Evolutionary conservation across 2,888 invertebrate species (phyloP).

Genomic region (Cepaea hortensis): DNA sequence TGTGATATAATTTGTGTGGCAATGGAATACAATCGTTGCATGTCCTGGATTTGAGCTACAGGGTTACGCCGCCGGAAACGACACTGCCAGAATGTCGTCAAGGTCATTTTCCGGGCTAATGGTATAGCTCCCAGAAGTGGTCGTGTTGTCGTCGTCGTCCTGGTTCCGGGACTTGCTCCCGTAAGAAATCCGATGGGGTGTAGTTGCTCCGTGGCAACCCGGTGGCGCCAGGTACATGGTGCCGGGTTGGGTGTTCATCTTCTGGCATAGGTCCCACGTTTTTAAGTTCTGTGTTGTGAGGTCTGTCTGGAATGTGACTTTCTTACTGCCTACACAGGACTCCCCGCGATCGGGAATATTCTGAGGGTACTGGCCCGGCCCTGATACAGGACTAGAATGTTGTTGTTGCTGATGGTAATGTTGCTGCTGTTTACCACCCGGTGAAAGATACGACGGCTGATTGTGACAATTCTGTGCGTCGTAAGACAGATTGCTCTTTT

Average conservation of each 20-base stretch:
- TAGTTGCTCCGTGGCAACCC: conserved; percentile 17
- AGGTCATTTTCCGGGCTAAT: conserved; percentile 59
- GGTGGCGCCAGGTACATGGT: background rate
- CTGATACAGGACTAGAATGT: conserved; percentile 20
- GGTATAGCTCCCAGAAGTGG: conserved; percentile 69
- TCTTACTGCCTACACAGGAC: background rate
- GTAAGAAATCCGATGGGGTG: background rate
- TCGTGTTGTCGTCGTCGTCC: conserved; percentile 68
- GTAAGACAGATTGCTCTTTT: background rate
- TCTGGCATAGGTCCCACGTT: conserved; percentile 49
- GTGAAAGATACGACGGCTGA: background rate
- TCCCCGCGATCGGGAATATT: conserved; percentile 43
- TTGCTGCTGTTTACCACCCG: background rate
- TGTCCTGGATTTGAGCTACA: too few species aligned
- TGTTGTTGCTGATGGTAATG: background rate
- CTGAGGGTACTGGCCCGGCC: conserved; percentile 31
- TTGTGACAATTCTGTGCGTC: conserved; percentile 3
- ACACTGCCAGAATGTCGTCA: conserved; percentile 43
- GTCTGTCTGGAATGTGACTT: conserved; percentile 52
- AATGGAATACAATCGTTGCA: too few species aligned
- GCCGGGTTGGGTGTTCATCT: conserved; percentile 25
- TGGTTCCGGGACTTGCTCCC: conserved; percentile 47
- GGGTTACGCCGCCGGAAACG: conserved; percentile 40
- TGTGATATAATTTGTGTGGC: too few species aligned
- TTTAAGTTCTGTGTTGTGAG: conserved; percentile 50